Conservation (phyloP, 2,888 invertebrate species). For the Agrotis segetum region DNA sequence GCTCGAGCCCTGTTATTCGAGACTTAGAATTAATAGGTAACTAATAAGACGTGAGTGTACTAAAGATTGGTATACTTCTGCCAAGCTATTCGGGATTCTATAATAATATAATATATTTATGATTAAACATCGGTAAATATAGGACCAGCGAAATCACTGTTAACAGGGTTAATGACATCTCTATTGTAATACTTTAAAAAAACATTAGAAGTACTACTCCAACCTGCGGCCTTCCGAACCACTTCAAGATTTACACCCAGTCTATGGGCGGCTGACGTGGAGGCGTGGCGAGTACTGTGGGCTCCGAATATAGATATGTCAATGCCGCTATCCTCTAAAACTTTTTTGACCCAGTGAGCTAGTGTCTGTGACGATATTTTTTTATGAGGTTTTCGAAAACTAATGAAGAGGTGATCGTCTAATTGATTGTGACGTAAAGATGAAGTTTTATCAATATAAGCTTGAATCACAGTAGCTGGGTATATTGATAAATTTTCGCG, state of each 20-base stretch:
- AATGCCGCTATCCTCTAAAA: neutral
- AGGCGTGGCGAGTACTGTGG: slow-evolving; percentile 3
- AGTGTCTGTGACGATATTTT: slow-evolving; percentile 11
- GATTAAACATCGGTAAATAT: too few relatives aligned
- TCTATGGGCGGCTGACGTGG: neutral
- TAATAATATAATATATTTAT: too few relatives aligned
- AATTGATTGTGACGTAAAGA: neutral
- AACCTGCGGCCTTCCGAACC: slow-evolving; percentile 3
- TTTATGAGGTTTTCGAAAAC: slow-evolving; percentile 18
- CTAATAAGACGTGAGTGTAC: too few relatives aligned
- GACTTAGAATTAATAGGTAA: too few relatives aligned
- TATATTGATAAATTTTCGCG: slow-evolving; percentile 10
- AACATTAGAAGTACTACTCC: neutral
- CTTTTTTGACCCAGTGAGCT: slow-evolving; percentile 16
- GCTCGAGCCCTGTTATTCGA: too few relatives aligned
- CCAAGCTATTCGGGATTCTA: too few relatives aligned
- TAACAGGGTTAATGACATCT: neutral
- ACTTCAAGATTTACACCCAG: neutral
- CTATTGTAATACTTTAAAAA: neutral
- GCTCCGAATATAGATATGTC: neutral
- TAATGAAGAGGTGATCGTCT: slow-evolving; percentile 17
- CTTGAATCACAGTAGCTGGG: slow-evolving; percentile 6
- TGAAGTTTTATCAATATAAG: slow-evolving; percentile 12
- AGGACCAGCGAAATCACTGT: too few relatives aligned
- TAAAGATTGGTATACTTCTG: too few relatives aligned